These are phyloP conservation scores for Allacma fusca DNA, from an alignment of 2,888 invertebrate species.

Conservation along the genomic window DNA sequence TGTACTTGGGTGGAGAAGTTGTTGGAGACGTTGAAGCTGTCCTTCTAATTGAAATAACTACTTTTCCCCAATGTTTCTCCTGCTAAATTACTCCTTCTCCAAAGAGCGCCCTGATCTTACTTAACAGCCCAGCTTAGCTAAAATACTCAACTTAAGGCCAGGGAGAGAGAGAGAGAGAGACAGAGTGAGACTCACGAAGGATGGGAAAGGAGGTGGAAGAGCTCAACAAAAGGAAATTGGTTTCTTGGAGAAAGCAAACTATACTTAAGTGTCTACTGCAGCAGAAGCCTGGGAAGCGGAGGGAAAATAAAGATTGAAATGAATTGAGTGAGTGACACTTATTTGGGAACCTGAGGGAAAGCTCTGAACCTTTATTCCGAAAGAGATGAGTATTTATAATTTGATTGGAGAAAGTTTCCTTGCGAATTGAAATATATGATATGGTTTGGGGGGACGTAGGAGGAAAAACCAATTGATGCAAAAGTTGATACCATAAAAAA, in stretches of 20 bases:
- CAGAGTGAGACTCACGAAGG: no score
- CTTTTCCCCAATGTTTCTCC: not conserved
- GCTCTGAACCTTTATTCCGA: not conserved
- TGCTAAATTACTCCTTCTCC: not conserved
- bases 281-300: not conserved
- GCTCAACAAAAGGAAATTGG: conserved; percentile 2
- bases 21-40: not conserved
- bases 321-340: conserved; percentile 24
- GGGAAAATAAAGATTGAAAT: conserved; percentile 4
- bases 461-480: conserved; percentile 33
- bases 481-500: conserved; percentile 43
- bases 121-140: no score
- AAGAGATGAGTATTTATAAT: conserved; percentile 26
- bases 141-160: no score
- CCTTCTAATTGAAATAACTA: conserved; percentile 2
- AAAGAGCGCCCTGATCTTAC: no score
- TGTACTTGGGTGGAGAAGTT: no score
- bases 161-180: no score
- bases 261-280: no score
- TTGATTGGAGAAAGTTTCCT: conserved; percentile 26
- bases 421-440: conserved; percentile 21
- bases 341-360: conserved; percentile 20
- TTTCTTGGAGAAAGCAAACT: not conserved
- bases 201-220: not conserved
- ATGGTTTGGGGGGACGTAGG: not conserved